Evolutionary conservation across 2,113 vertebrate genomes (phyloP).

Genomic region (Nothocercus nigrocapillus): DNA sequence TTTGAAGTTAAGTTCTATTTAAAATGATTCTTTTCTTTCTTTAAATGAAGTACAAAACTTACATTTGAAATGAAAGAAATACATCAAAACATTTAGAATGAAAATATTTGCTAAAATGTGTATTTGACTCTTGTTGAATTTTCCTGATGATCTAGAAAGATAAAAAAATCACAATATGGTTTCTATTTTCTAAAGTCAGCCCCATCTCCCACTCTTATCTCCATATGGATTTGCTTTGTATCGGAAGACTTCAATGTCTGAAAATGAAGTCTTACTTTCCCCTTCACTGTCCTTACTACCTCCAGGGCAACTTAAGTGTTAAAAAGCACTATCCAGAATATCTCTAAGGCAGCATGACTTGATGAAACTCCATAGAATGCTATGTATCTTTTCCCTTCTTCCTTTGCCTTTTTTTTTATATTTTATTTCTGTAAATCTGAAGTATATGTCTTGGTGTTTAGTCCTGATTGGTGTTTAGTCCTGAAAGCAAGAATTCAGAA

Average conservation of each 20-base stretch:
- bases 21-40: neutral
- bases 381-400: neutral
- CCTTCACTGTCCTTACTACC: neutral
- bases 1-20: neutral
- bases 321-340: neutral
- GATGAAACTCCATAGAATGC: neutral
- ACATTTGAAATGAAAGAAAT: neutral
- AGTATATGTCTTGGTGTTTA: neutral
- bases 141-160: neutral
- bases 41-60: constrained; percentile 1
- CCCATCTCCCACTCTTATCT: neutral
- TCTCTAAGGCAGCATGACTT: neutral
- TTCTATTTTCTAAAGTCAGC: neutral
- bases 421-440: neutral
- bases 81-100: neutral
- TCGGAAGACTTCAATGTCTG: neutral
- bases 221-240: neutral
- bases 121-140: neutral
- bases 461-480: neutral
- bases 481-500: neutral
- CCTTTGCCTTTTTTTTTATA: neutral
- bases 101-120: neutral
- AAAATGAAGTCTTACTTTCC: constrained; percentile 2
- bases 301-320: neutral
- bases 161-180: neutral